Base-by-base conservation (phyloP, 2,113 vertebrate species). In the Emydocephalus ijimae region DNA sequence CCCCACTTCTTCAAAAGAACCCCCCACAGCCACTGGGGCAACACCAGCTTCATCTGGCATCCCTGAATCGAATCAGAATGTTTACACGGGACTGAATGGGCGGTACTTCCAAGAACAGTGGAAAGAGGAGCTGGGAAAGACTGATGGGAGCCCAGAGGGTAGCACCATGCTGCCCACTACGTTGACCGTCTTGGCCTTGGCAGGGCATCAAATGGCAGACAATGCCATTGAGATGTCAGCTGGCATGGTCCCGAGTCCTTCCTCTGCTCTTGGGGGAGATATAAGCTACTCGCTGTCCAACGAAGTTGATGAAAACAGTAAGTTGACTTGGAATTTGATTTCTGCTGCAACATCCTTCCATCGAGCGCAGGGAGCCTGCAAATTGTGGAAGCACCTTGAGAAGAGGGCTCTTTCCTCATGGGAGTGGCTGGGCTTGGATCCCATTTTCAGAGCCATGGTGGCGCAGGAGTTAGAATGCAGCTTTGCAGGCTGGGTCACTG, bases 41-140 rank as follows among this genome's bases (percentile, higher is more conserved):
- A 20, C 94, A 85, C 92, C 93, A 7, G 34, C 87, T 0, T 29
- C 6, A 1, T 43, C 0, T 4, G 0, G 0, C 1, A 14, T 52
- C 34, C 85, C 95, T 54, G 12, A 0, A 0, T 0, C 81, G 1
- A 93, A 91, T 0, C 90, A 48, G 48, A 96, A 95, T 5, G 59
- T 95, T 93, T 96, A 95, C 3, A 43, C 96, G 0, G 97, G 97
- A 0, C 57, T 98, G 87, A 98, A 98, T 0, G 98, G 97, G 26
- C 97, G 97, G 39, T 92, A 97, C 94, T 98, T 98, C 95, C 97
- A 97, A 64, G 94, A 96, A 5, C 96, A 95, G 87, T 89, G 0
- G 26, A 50, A 85, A 14, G 56, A 86, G 23, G 90, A 8, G 1
- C 3, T 18, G 0, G 74, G 45, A 45, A 45, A 45, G 45, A 45